Base-by-base conservation (phyloP, 2,888 invertebrate species). In the Augochlorella aurata region DNA sequence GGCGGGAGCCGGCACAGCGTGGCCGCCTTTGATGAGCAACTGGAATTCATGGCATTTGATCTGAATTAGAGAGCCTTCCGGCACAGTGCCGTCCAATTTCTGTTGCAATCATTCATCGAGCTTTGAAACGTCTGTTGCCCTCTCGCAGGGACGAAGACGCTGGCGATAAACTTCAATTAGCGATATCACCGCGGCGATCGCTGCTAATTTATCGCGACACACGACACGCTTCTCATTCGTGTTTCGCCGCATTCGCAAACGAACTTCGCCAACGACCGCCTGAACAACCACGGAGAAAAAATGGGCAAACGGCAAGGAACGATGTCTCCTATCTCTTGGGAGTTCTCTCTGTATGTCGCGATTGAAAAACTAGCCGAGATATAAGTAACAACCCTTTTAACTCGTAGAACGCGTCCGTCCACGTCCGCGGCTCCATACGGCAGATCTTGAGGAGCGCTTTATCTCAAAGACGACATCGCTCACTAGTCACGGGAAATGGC, bases 391-490 rank as follows among this genome's bases (percentile, higher is more conserved):
- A 81, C 74, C 79, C 85, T 83, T 81, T 83, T 74, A 83, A 79
- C 67, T 67, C 54, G 73, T 72, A 77, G 65, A 76, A 65, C 81
- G 83, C 75, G 83, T 82, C 83, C 79, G 82, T 81, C 73, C 80
- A 76, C 68, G 24, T 61, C 61, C 61, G 61, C 29, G 67, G 67
- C 77, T 84, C 81, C 85, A 84, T 83, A 84, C 88, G 61, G 52
- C 75, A 44, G 79, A 83, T 74, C 84, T 83, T 79, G 83, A 72
- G 79, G 79, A 49, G 81, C 77, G 88, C 79, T 82, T 81, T 92
- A 93, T 93, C 92, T 93, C 91, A 91, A 92, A 93, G 92, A 91
- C 88, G 90, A 91, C 91, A 93, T 93, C 92, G 92, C 90, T 88
- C 89, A 89, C 90, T 89, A 91, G 91, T 92, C 92, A 91, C 92